Evolutionary conservation across 2,888 invertebrate species (phyloP).

Genomic region (Darwinula stevensoni): DNA sequence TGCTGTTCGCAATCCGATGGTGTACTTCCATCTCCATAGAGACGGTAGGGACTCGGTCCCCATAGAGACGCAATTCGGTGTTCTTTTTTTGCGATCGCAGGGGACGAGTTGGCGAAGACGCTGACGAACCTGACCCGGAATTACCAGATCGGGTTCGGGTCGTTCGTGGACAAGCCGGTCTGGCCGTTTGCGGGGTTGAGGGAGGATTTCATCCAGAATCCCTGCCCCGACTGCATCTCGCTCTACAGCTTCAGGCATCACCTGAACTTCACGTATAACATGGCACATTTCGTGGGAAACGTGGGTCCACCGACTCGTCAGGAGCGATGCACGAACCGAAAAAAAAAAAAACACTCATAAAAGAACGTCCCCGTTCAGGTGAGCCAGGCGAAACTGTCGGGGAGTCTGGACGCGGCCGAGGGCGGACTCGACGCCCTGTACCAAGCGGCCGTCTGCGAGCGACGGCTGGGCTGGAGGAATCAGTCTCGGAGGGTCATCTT

Average conservation of each 20-base stretch:
- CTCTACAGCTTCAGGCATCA: neutral
- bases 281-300: neutral
- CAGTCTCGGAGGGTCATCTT: slow-evolving; percentile 23
- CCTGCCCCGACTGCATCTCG: too few relatives aligned
- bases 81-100: neutral
- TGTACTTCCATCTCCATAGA: too few relatives aligned
- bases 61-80: too few relatives aligned
- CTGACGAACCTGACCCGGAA: neutral
- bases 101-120: neutral
- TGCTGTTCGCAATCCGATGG: too few relatives aligned
- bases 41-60: too few relatives aligned
- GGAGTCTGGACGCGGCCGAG: slow-evolving; percentile 26
- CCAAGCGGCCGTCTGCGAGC: slow-evolving; percentile 23
- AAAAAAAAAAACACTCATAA: too few relatives aligned
- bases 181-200: neutral
- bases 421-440: slow-evolving; percentile 26
- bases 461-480: too few relatives aligned
- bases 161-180: neutral
- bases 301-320: too few relatives aligned
- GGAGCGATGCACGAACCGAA: too few relatives aligned
- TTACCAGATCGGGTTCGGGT: neutral
- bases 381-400: slow-evolving; percentile 16
- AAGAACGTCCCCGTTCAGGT: too few relatives aligned
- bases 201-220: neutral
- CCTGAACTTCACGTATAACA: slow-evolving; percentile 1